Evolutionary conservation across 2,888 invertebrate species (phyloP).

Genomic region (Augiades crinisus): DNA sequence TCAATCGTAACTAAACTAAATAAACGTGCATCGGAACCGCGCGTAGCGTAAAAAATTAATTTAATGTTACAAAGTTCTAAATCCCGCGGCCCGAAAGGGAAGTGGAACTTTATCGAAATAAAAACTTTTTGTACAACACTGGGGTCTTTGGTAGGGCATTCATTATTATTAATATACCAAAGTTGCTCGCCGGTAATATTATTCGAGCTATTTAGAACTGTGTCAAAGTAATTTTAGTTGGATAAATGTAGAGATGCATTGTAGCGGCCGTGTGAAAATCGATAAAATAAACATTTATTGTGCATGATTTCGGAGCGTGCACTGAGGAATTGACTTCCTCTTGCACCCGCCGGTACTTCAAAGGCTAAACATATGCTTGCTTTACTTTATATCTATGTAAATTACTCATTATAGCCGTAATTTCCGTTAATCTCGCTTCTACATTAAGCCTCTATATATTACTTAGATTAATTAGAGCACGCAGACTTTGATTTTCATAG

Average conservation of each 20-base stretch:
- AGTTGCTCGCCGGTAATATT: slow-evolving; percentile 65
- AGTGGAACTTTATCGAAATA: slow-evolving; percentile 66
- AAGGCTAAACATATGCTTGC: slow-evolving; percentile 3
- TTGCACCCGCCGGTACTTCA: neutral
- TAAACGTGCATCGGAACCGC: slow-evolving; percentile 54
- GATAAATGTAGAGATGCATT: slow-evolving; percentile 55
- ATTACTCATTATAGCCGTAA: neutral
- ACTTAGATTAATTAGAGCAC: too few species aligned
- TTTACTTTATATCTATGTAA: slow-evolving; percentile 4
- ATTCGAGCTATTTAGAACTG: slow-evolving; percentile 58
- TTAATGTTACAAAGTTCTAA: slow-evolving; percentile 56
- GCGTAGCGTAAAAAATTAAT: slow-evolving; percentile 44
- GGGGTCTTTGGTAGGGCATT: slow-evolving; percentile 59
- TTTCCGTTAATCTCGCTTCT: neutral
- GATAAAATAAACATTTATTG: slow-evolving; percentile 75
- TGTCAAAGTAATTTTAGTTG: slow-evolving; percentile 49
- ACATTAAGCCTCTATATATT: neutral
- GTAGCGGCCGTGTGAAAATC: slow-evolving; percentile 74
- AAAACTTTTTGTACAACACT: slow-evolving; percentile 59
- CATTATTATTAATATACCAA: slow-evolving; percentile 73
- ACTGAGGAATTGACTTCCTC: slow-evolving; percentile 17
- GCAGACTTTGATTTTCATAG: too few species aligned
- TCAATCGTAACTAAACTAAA: slow-evolving; percentile 58
- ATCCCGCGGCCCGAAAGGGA: slow-evolving; percentile 47
- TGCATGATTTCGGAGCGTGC: slow-evolving; percentile 41